Percentiles rank a stretch among this genome's conserved stretches.
These are phyloP conservation scores for Drosophila repletoides DNA, from an alignment of 1,140 invertebrate species.

Conservation along the genomic window DNA sequence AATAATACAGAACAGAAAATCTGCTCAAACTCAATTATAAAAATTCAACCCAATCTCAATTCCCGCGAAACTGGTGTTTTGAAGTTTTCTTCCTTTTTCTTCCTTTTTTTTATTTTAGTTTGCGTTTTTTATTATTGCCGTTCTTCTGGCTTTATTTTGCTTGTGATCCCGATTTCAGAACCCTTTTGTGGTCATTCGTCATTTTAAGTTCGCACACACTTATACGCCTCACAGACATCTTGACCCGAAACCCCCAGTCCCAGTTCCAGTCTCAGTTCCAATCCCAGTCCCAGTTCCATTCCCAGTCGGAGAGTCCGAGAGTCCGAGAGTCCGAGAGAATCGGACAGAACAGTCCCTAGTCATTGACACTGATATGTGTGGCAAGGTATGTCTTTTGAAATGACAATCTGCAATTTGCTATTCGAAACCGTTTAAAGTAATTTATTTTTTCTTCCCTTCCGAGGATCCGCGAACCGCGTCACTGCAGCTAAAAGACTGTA, in stretches of 20 bases:
- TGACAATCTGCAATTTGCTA: conserved; percentile 76
- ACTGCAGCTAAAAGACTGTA: too few species aligned
- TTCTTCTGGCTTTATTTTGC: conserved; percentile 51
- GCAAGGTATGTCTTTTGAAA: conserved; percentile 73
- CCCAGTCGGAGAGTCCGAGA: not conserved
- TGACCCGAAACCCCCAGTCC: too few species aligned
- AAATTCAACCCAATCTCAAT: conserved; percentile 73
- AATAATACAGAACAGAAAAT: conserved; percentile 46
- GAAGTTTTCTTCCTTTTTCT: not conserved
- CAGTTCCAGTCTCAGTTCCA: too few species aligned
- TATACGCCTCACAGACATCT: conserved; percentile 2
- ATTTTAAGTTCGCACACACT: conserved; percentile 59
- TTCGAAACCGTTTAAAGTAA: conserved; percentile 78
- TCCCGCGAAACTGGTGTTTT: conserved; percentile 55
- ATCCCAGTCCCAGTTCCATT: too few species aligned
- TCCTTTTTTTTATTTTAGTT: not conserved
- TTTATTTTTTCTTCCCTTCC: conserved; percentile 60
- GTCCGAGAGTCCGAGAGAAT: not conserved
- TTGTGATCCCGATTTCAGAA: conserved; percentile 64
- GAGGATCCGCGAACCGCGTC: conserved; percentile 30
- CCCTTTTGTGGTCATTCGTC: conserved; percentile 73
- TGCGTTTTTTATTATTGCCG: conserved; percentile 59
- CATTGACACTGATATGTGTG: conserved; percentile 75
- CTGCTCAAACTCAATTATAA: conserved; percentile 73
- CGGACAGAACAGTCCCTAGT: conserved; percentile 25